Percentiles rank a stretch among this genome's conserved stretches.
These are phyloP conservation scores for Castor canadensis DNA, from an alignment of 2,113 vertebrate species.

Conservation along the genomic window DNA sequence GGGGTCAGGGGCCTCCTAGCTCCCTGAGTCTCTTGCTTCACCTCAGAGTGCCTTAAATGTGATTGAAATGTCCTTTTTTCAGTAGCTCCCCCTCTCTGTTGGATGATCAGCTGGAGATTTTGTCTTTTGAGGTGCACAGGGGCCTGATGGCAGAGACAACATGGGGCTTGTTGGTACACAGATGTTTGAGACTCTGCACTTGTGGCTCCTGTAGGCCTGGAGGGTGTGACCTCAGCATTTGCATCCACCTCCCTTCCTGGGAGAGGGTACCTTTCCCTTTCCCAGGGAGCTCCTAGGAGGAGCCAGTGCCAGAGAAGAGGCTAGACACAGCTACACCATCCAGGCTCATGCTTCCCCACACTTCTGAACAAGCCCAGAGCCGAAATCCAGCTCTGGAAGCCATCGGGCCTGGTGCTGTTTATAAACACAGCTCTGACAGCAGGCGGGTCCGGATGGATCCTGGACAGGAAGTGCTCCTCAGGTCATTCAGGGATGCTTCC, in stretches of 20 bases:
- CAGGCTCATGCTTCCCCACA: fast-evolving
- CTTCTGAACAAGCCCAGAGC: not conserved
- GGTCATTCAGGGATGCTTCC: not conserved
- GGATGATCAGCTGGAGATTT: not conserved
- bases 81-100: not conserved
- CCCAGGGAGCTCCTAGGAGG: too few species aligned
- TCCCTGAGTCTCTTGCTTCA: not conserved
- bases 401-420: not conserved
- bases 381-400: not conserved
- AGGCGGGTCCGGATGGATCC: not conserved
- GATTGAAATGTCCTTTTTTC: not conserved
- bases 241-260: not conserved
- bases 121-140: not conserved
- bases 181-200: not conserved
- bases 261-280: not conserved
- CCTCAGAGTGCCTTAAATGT: fast-evolving
- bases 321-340: fast-evolving
- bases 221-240: not conserved
- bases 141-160: not conserved
- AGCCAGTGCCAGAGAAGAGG: fast-evolving
- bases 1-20: not conserved
- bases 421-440: not conserved
- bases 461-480: constrained; percentile 9
- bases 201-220: not conserved
- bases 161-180: not conserved